Evolutionary conservation across 1,140 invertebrate genomes (phyloP).

Genomic region (Cherax destructor): DNA sequence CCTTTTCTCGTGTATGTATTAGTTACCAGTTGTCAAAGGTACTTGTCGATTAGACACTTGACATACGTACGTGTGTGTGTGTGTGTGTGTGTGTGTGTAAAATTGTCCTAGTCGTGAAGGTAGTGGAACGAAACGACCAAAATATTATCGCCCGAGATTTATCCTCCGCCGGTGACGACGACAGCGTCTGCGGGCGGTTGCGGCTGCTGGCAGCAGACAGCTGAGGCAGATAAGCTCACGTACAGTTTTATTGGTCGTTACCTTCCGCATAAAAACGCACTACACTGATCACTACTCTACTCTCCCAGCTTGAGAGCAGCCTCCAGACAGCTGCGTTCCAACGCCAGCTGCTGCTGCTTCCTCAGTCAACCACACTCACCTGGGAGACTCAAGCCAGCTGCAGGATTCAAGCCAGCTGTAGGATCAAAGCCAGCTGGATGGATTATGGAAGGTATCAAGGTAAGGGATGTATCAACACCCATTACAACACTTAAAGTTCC

Average conservation of each 20-base stretch:
- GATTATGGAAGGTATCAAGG: too few species aligned
- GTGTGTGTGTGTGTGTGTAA: slow-evolving; percentile 24
- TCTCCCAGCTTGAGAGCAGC: neutral
- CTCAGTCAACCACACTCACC: neutral
- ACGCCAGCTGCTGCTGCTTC: neutral
- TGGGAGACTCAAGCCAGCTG: neutral
- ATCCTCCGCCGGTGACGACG: too few species aligned
- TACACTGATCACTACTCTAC: neutral
- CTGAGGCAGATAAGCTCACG: neutral
- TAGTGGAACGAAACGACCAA: too few species aligned
- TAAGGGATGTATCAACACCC: too few species aligned
- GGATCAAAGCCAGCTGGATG: neutral
- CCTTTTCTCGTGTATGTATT: too few species aligned
- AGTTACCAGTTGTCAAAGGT: too few species aligned
- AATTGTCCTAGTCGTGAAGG: neutral
- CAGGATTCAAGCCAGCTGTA: neutral
- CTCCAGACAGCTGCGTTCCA: neutral
- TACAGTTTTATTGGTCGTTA: neutral
- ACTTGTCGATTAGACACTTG: too few species aligned
- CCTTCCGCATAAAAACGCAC: neutral
- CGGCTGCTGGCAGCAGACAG: neutral
- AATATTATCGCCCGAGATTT: too few species aligned
- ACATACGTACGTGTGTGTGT: neutral
- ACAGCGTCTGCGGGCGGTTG: too few species aligned
- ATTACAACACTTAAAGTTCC: too few species aligned